Evolutionary conservation across 2,888 invertebrate species (phyloP).

Genomic region (Marronus borbonicus): DNA sequence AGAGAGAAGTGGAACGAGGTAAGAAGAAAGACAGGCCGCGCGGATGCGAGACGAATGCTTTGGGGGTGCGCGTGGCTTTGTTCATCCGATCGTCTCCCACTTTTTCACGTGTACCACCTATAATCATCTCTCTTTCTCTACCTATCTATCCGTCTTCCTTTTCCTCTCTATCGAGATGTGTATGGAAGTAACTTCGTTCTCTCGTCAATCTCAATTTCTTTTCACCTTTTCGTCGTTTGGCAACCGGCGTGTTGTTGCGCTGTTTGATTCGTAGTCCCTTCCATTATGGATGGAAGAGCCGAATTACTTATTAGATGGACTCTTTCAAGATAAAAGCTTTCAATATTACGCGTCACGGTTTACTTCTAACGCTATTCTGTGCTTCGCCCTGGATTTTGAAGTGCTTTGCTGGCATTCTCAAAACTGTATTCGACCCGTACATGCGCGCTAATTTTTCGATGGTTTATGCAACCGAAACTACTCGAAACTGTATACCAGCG

Average conservation of each 20-base stretch:
- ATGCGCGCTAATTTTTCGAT: too few species aligned
- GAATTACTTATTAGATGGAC: constrained; percentile 25
- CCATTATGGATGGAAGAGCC: constrained; percentile 2
- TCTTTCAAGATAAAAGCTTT: constrained; percentile 22
- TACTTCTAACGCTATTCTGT: not conserved
- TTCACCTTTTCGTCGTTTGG: constrained; percentile 31
- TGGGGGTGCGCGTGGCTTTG: constrained; percentile 52
- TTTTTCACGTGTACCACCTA: not conserved
- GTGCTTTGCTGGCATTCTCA: too few species aligned
- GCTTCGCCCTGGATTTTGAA: not conserved
- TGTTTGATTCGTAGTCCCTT: constrained; percentile 31
- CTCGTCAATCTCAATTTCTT: constrained; percentile 39
- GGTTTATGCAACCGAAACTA: too few species aligned
- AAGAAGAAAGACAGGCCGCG: not conserved
- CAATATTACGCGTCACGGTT: not conserved
- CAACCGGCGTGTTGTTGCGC: constrained; percentile 27
- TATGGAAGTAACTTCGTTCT: not conserved
- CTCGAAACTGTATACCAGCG: too few species aligned
- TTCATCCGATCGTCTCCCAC: constrained; percentile 39
- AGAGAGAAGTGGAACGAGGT: constrained; percentile 20
- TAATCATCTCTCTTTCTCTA: not conserved
- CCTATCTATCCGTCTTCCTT: not conserved
- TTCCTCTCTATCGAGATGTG: not conserved
- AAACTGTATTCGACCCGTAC: too few species aligned
- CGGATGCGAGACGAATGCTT: constrained; percentile 54